Percentiles rank a stretch among this genome's conserved stretches.
Evolutionary conservation across 1,140 invertebrate genomes (phyloP).

Genomic region (Papilio xuthus): DNA sequence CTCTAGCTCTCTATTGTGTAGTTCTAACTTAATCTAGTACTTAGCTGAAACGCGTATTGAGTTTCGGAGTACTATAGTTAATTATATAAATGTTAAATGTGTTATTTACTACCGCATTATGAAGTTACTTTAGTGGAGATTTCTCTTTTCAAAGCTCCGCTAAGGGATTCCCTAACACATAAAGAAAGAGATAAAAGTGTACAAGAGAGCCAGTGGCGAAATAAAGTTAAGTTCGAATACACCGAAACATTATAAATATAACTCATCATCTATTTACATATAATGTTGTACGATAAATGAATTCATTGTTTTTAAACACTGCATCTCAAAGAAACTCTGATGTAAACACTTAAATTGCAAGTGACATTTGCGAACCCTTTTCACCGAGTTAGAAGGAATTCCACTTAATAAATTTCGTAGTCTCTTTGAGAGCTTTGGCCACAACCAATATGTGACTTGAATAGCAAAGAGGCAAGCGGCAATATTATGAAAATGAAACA

Average conservation of each 20-base stretch:
- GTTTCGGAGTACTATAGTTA: not conserved
- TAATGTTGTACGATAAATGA: too few relatives aligned
- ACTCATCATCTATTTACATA: too few relatives aligned
- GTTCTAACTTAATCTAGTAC: not conserved
- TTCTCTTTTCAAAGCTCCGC: too few relatives aligned
- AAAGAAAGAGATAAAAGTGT: too few relatives aligned
- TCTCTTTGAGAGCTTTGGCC: not conserved
- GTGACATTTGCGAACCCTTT: not conserved
- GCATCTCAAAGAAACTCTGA: not conserved
- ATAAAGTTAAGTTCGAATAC: too few relatives aligned
- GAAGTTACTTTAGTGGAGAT: too few relatives aligned
- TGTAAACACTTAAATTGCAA: conserved; percentile 12
- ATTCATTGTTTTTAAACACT: not conserved
- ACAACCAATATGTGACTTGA: conserved; percentile 5
- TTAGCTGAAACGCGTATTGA: not conserved
- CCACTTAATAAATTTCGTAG: not conserved
- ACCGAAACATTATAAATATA: too few relatives aligned
- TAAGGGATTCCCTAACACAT: too few relatives aligned
- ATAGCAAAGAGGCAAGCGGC: not conserved
- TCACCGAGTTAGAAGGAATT: not conserved
- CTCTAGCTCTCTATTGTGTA: conserved; percentile 4
- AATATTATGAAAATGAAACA: not conserved
- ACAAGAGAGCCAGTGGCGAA: too few relatives aligned
- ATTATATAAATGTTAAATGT: not conserved
- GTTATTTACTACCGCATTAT: too few relatives aligned